Conservation (phyloP, 2,113 vertebrate genomes). For the Cettia cetti region DNA sequence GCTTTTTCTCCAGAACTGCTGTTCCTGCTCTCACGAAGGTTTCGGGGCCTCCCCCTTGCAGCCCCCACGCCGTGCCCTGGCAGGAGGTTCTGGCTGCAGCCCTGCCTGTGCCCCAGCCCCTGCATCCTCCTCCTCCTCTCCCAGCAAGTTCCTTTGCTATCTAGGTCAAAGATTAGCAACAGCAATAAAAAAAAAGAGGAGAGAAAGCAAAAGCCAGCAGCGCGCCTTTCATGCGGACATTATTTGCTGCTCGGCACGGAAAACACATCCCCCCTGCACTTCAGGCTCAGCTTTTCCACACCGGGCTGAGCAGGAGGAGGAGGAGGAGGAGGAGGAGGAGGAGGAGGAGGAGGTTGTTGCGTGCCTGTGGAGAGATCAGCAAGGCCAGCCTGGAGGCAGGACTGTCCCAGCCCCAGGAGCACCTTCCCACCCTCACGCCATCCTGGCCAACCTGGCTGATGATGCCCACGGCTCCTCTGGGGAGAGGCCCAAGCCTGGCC, state of each 20-base stretch:
- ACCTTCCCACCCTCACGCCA: rapidly evolving
- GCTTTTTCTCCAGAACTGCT: neutral
- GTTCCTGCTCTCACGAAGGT: neutral
- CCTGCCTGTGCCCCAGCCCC: neutral
- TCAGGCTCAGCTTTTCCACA: neutral
- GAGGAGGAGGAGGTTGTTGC: neutral
- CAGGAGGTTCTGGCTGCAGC: neutral
- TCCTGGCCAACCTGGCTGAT: neutral
- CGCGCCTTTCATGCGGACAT: constrained; percentile 5
- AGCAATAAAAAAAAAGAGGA: neutral
- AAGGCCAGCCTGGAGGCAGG: neutral
- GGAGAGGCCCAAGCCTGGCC: neutral
- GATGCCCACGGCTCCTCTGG: neutral
- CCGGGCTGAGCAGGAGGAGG: neutral
- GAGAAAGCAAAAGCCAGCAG: constrained; percentile 17
- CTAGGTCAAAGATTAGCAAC: constrained; percentile 54
- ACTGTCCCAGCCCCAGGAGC: neutral
- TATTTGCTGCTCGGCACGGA: neutral
- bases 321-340: neutral
- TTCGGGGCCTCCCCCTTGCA: rapidly evolving
- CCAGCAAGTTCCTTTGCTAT: neutral
- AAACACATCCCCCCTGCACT: neutral
- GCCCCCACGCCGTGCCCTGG: neutral
- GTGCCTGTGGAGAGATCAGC: neutral
- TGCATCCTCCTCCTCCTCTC: neutral